phyloP scores from a whole-genome alignment of 2,113 vertebrate species.

The Aegotheles bennettii region DNA sequence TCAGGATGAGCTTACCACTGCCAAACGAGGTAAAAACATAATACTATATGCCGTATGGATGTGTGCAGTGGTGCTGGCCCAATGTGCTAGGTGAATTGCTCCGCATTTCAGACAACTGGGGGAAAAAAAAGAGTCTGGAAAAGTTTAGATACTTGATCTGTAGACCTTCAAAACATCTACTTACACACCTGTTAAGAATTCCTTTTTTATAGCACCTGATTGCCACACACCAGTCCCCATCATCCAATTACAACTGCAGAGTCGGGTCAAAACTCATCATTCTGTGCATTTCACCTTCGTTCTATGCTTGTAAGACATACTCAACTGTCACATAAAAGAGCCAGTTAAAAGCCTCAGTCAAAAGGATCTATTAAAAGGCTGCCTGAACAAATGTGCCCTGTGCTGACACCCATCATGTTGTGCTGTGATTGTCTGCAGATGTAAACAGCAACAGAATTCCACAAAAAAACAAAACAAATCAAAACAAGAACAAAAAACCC shows the following conservation, averaged over 20 bases:
- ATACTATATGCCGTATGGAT: neutral
- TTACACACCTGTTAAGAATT: neutral
- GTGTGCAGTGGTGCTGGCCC: neutral
- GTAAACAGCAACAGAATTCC: neutral
- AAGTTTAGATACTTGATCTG: neutral
- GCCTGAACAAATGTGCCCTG: neutral
- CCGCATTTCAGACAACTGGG: neutral
- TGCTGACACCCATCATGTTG: neutral
- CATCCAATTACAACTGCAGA: neutral
- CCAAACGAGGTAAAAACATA: neutral
- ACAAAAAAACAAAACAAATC: neutral
- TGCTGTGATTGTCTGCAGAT: neutral
- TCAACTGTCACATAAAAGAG: neutral
- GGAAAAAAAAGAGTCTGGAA: neutral
- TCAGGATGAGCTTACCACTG: neutral
- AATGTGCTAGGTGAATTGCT: neutral
- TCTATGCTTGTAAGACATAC: neutral
- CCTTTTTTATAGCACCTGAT: neutral
- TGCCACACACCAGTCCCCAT: neutral
- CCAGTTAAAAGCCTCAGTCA: constrained; percentile 7
- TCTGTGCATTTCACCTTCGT: neutral
- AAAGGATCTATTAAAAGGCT: constrained; percentile 1
- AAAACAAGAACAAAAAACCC: neutral
- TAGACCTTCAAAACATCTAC: neutral
- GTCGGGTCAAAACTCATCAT: neutral